Conservation (phyloP, 2,888 invertebrate genomes). For the Acrobasis suavella region DNA sequence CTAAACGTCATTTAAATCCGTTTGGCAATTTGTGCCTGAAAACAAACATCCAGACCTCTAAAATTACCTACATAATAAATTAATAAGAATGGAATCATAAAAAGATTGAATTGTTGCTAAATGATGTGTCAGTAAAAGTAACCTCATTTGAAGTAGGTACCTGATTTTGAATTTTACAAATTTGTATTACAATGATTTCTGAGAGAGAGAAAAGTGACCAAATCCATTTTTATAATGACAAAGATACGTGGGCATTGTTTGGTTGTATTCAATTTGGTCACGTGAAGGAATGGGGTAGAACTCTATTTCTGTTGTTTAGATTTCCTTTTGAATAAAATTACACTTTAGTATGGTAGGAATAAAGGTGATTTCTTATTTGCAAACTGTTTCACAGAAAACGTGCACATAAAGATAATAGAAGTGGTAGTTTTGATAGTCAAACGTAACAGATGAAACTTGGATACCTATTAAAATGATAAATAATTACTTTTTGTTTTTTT, state of each 20-base stretch:
- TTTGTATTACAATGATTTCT: not conserved
- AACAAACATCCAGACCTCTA: too few relatives aligned
- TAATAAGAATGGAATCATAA: too few relatives aligned
- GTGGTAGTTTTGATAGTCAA: not conserved
- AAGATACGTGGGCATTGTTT: conserved; percentile 17
- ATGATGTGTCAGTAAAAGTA: too few relatives aligned
- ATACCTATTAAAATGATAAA: not conserved
- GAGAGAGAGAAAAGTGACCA: not conserved
- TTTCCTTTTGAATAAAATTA: conserved; percentile 1
- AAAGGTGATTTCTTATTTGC: conserved; percentile 7
- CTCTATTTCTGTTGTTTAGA: not conserved
- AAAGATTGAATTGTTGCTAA: too few relatives aligned
- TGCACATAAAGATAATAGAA: conserved; percentile 2
- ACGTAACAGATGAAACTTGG: not conserved
- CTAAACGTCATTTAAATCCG: too few relatives aligned
- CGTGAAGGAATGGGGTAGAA: conserved; percentile 11
- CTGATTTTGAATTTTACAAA: too few relatives aligned
- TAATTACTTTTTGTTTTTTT: not conserved
- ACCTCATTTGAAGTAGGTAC: too few relatives aligned
- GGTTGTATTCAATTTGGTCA: conserved; percentile 18
- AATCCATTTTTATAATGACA: conserved; percentile 16
- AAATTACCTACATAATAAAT: too few relatives aligned
- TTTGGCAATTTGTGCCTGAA: too few relatives aligned
- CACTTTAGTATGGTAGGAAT: not conserved
- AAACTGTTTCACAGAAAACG: not conserved